Conservation (phyloP, 2,113 vertebrate species). For the Murina feae region DNA sequence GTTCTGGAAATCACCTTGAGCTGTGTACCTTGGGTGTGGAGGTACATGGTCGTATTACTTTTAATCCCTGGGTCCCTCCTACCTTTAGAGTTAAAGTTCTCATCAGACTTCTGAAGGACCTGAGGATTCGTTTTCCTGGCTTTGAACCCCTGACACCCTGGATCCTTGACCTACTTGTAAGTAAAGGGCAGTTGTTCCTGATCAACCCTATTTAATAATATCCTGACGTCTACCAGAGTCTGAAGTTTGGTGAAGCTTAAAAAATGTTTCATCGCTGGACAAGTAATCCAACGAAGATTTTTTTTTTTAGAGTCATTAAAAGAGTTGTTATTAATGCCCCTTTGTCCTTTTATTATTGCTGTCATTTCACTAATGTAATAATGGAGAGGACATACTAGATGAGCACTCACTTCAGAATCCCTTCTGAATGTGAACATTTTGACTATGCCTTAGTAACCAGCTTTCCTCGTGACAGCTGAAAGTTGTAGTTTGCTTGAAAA, state of each 20-base stretch:
- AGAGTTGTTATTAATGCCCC: not conserved
- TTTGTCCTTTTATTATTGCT: not conserved
- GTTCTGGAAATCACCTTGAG: not conserved
- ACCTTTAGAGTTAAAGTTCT: slow-evolving; percentile 93
- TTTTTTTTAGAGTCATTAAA: not conserved
- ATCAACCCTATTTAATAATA: not conserved
- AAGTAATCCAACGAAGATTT: not conserved
- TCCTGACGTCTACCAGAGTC: not conserved
- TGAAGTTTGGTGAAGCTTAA: not conserved
- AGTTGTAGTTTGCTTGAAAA: not conserved
- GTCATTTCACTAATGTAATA: not conserved
- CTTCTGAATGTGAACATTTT: not conserved
- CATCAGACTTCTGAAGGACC: slow-evolving; percentile 94
- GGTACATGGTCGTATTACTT: not conserved
- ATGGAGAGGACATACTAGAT: not conserved
- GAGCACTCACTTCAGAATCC: not conserved
- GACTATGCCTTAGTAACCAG: not conserved
- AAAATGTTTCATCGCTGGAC: not conserved
- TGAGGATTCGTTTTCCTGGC: slow-evolving; percentile 91
- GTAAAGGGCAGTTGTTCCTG: not conserved
- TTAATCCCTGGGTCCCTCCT: not conserved
- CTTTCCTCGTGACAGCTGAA: not conserved
- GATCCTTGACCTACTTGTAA: slow-evolving; percentile 96
- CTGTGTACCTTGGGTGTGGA: not conserved
- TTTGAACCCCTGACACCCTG: slow-evolving; percentile 96